Conservation (phyloP, 2,888 invertebrate species). For the Stratiomys singularior region DNA sequence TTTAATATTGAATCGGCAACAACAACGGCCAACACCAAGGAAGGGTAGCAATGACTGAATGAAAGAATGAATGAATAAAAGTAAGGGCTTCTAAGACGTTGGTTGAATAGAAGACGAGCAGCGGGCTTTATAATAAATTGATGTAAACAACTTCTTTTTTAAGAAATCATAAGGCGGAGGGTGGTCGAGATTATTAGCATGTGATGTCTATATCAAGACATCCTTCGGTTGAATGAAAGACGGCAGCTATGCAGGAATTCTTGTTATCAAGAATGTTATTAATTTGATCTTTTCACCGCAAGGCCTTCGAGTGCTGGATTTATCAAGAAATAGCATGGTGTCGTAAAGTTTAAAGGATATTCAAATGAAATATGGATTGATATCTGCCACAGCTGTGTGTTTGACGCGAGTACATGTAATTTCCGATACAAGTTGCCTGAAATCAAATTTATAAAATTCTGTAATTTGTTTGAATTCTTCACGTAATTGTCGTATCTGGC, state of each 20-base stretch:
- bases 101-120: neutral
- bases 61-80: neutral
- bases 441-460: no score
- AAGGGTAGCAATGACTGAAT: no score
- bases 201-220: slow-evolving; percentile 31
- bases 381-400: no score
- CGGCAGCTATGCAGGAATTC: neutral
- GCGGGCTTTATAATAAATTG: slow-evolving; percentile 18
- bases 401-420: no score
- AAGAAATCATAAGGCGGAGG: neutral
- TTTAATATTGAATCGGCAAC: neutral
- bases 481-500: no score
- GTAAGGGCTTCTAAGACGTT: neutral
- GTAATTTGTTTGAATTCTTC: no score
- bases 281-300: slow-evolving; percentile 5
- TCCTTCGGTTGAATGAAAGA: neutral
- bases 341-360: no score
- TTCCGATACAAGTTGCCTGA: no score
- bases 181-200: slow-evolving; percentile 25
- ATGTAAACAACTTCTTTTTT: slow-evolving; percentile 21
- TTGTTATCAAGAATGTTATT: slow-evolving; percentile 13
- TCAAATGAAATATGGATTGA: no score
- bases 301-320: neutral
- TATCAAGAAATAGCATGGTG: no score
- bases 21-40: no score